A percentile compares a stretch with the other conserved stretches of the same genome.
These are phyloP conservation scores for Anguilla pacifica DNA, from an alignment of 2,797 vertebrate species.

Conservation along the genomic window DNA sequence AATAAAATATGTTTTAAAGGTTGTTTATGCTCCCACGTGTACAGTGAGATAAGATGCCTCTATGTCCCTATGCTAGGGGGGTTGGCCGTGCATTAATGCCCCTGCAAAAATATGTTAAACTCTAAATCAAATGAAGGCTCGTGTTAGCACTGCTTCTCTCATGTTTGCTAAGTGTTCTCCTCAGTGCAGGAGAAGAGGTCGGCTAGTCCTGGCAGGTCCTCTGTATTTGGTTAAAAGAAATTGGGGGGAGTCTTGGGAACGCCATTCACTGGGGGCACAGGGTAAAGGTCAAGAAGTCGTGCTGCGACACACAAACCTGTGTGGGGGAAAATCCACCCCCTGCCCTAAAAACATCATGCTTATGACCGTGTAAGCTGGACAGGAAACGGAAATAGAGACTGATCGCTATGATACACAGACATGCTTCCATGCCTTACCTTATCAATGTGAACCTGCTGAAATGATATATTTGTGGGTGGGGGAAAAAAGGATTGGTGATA, in stretches of 20 bases:
- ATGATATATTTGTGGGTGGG: not conserved
- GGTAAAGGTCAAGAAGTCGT: not conserved
- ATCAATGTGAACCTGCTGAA: not conserved
- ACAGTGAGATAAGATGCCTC: conserved; percentile 26
- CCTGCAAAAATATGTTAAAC: conserved; percentile 11
- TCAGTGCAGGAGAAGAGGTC: not conserved
- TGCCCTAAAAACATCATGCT: not conserved
- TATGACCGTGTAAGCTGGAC: not conserved
- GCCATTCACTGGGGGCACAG: not conserved
- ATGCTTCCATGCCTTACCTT: not conserved
- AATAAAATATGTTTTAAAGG: conserved; percentile 15
- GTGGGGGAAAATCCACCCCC: not conserved
- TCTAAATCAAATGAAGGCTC: conserved; percentile 28
- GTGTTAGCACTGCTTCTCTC: conserved; percentile 35
- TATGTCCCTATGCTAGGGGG: conserved; percentile 3
- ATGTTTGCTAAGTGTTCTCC: conserved; percentile 30
- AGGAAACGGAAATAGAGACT: not conserved
- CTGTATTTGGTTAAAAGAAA: not conserved
- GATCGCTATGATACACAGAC: not conserved
- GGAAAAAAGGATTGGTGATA: not conserved
- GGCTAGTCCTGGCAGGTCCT: not conserved
- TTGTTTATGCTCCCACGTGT: conserved; percentile 22
- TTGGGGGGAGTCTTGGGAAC: not conserved
- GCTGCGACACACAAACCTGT: not conserved
- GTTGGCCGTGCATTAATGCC: not conserved